Percentiles rank a stretch among this genome's conserved stretches.
phyloP scores from a whole-genome alignment of 1,140 invertebrate genomes.

The Diorhabda sublineata region DNA sequence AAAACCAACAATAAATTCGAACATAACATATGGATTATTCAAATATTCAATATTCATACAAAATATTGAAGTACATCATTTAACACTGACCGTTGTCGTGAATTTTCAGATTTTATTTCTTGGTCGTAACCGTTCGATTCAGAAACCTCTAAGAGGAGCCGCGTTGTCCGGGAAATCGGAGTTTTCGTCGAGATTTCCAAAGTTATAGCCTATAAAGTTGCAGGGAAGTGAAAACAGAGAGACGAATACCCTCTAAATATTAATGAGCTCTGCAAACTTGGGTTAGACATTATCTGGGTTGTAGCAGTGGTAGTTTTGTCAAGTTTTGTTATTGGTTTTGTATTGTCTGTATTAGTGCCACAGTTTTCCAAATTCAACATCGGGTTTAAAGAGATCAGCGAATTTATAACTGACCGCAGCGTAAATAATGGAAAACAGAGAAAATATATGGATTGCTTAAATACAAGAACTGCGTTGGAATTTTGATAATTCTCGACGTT shows the following conservation, averaged over 20 bases:
- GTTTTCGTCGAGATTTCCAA: slow-evolving; percentile 31
- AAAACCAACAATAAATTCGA: too few relatives aligned
- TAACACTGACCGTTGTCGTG: too few relatives aligned
- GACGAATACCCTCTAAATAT: slow-evolving; percentile 30
- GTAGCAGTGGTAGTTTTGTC: slow-evolving; percentile 9
- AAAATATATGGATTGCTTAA: too few relatives aligned
- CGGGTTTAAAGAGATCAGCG: too few relatives aligned
- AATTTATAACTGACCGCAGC: too few relatives aligned
- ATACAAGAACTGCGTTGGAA: too few relatives aligned
- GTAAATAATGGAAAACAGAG: too few relatives aligned
- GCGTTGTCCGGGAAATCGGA: slow-evolving; percentile 30
- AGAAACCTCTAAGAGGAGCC: slow-evolving; percentile 11
- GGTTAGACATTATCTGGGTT: slow-evolving; percentile 12
- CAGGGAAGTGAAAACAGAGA: slow-evolving; percentile 29
- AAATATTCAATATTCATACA: too few relatives aligned
- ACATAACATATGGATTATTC: too few relatives aligned
- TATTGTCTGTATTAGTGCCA: not conserved
- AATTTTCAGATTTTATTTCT: not conserved
- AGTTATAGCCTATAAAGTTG: slow-evolving; percentile 30
- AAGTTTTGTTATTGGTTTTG: slow-evolving; percentile 8
- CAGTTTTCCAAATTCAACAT: too few relatives aligned
- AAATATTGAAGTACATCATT: too few relatives aligned
- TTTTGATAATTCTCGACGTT: too few relatives aligned
- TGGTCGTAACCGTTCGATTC: not conserved
- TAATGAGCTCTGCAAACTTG: slow-evolving; percentile 24